These are phyloP conservation scores for Galeopsomyia nigrocyanea DNA, from an alignment of 2,888 invertebrate species.

Conservation along the genomic window DNA sequence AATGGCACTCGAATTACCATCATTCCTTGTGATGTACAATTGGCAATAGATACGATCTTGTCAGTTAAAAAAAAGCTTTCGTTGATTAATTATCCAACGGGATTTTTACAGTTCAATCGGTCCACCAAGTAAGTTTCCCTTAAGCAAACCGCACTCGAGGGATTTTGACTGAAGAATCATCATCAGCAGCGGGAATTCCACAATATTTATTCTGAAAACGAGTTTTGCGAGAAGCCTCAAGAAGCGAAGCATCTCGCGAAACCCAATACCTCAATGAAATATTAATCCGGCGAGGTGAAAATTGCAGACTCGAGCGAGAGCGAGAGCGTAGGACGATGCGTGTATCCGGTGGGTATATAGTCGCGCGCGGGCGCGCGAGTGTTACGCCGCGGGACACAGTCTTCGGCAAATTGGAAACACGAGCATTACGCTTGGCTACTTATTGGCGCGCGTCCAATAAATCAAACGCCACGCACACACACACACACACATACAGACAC, in stretches of 20 bases:
- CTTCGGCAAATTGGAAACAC: conserved; percentile 50
- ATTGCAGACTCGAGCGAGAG: conserved; percentile 13
- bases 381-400: conserved; percentile 22
- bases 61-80: no score
- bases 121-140: no score
- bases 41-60: no score
- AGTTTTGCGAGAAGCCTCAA: not conserved
- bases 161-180: no score
- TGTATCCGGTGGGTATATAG: conserved; percentile 1
- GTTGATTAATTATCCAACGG: no score
- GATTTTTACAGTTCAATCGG: no score
- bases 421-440: conserved; percentile 47
- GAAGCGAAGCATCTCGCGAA: not conserved
- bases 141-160: no score
- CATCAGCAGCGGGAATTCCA: no score
- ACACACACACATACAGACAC: conserved; percentile 6
- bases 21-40: no score
- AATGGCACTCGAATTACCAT: no score
- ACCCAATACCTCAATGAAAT: conserved; percentile 20
- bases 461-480: conserved; percentile 17
- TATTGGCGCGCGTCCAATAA: conserved; percentile 40
- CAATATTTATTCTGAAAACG: no score
- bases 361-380: no score
- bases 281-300: conserved; percentile 37
- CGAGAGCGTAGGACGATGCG: conserved; percentile 1